Conservation (phyloP, 2,113 vertebrate genomes). For the Psophia crepitans region DNA sequence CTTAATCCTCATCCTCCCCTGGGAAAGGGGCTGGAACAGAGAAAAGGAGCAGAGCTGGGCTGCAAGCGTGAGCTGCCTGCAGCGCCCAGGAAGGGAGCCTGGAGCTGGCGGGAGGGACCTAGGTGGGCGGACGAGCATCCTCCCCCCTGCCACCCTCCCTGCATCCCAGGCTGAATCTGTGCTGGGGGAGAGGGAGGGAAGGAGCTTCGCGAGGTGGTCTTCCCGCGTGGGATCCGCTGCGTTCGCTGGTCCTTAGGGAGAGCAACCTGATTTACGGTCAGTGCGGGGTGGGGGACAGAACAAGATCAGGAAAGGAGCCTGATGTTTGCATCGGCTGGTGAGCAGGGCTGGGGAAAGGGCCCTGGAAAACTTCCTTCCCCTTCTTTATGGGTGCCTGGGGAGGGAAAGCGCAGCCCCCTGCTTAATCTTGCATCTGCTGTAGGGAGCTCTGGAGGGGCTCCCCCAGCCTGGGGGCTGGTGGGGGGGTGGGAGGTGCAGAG, state of each 20-base stretch:
- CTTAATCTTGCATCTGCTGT: neutral
- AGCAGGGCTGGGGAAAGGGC: neutral
- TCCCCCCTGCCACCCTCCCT: neutral
- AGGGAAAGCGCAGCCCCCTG: neutral
- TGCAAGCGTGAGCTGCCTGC: neutral
- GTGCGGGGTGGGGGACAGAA: neutral
- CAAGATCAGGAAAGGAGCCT: neutral
- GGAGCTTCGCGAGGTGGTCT: neutral
- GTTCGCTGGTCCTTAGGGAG: neutral
- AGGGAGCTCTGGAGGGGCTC: neutral
- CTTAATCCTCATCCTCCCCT: conserved; percentile 25
- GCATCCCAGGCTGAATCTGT: neutral
- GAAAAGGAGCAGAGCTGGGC: neutral
- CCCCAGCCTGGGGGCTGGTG: neutral
- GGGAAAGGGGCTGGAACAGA: neutral
- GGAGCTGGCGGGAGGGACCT: neutral
- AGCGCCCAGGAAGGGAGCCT: neutral
- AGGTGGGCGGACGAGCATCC: neutral
- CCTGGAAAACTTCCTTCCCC: conserved; percentile 8
- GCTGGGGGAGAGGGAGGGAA: neutral
- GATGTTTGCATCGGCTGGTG: neutral
- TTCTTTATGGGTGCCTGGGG: neutral
- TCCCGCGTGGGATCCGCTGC: neutral
- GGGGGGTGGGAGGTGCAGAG: rapidly evolving
- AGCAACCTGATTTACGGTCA: neutral